Evolutionary conservation across 2,113 vertebrate genomes (phyloP), one percentile per base, ranked within the genome.

Genomic region (Mesitornis unicolor): DNA sequence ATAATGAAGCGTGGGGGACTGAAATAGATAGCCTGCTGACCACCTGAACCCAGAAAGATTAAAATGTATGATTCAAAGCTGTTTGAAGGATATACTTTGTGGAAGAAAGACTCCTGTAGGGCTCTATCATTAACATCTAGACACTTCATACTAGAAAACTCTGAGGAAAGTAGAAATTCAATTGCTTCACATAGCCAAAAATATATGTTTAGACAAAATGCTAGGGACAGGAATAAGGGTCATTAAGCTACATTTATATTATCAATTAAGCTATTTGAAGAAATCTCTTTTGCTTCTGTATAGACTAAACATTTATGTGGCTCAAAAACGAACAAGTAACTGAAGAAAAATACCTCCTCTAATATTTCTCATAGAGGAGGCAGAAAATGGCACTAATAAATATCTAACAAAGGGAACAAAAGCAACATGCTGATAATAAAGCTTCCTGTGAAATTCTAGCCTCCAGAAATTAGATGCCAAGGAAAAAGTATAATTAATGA

Each of bases 11-110:
- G 1, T 60, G 43, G 86, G 90, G 71, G 78, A n/a, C 87, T 96
- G 96, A 97, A 98, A 96, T 93, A 93, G 93, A 90, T 92, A 96
- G 61, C 94, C 97, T 97, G 97, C 96, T 97, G 98, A 97, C 96
- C 93, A 98, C 89, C 97, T 97, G 95, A 96, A 95, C 93, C 82
- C 79, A 88, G 95, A 76, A 91, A 97, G 94, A 98, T 98, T 97
- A 97, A 96, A 97, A 92, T 83, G 60, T 77, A 59, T 13, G 43
- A 81, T 74, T 78, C 91, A 97, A 96, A 93, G 85, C 63, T 89
- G 22, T 75, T 94, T 2, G 14, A 87, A 69, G 82, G 59, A 96
- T 89, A 79, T 40, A 10, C 84, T 89, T 94, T 90, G 90, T 93
- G 70, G 90, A 97, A 94, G 91, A 74, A 92, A 90, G 93, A 95